Conservation (phyloP, 2,113 vertebrate species). For the Aspidoscelis tigris region DNA sequence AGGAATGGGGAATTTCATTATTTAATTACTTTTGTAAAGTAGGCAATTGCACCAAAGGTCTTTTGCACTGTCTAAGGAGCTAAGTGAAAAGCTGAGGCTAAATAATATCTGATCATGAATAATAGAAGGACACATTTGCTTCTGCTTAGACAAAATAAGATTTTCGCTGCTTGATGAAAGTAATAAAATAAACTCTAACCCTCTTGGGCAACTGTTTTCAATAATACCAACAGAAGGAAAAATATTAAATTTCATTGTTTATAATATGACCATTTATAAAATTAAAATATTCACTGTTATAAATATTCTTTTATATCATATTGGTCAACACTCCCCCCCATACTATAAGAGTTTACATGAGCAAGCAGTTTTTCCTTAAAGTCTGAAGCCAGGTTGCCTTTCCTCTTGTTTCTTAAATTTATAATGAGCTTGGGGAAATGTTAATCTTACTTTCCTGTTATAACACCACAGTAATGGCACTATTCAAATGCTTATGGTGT, state of each 20-base stretch:
- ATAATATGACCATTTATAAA: constrained; percentile 30
- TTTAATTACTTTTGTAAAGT: constrained; percentile 48
- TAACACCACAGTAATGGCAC: constrained; percentile 51
- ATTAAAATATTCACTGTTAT: constrained; percentile 53
- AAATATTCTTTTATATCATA: constrained; percentile 22
- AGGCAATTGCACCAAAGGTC: constrained; percentile 36
- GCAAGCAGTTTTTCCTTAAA: constrained; percentile 1
- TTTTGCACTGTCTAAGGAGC: constrained; percentile 44
- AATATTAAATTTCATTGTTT: constrained; percentile 50
- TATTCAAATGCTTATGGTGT: constrained; percentile 61
- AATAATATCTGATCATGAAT: constrained; percentile 54
- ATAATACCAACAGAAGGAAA: constrained; percentile 39
- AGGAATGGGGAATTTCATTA: constrained; percentile 47
- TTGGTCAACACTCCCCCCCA: constrained; percentile 37
- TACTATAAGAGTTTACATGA: constrained; percentile 42
- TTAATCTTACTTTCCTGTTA: constrained; percentile 64
- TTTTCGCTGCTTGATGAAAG: constrained; percentile 40
- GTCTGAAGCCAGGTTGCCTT: constrained; percentile 41
- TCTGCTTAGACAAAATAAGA: constrained; percentile 52
- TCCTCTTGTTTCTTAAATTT: constrained; percentile 60
- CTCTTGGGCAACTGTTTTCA: constrained; percentile 31
- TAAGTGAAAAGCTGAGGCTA: constrained; percentile 27
- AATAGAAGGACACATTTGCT: constrained; percentile 47
- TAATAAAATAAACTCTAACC: constrained; percentile 36
- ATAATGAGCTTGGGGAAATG: constrained; percentile 59